Percentiles rank a stretch among this genome's conserved stretches.
These are phyloP conservation scores for Allygus modestus DNA, from an alignment of 2,888 invertebrate genomes.

Conservation along the genomic window DNA sequence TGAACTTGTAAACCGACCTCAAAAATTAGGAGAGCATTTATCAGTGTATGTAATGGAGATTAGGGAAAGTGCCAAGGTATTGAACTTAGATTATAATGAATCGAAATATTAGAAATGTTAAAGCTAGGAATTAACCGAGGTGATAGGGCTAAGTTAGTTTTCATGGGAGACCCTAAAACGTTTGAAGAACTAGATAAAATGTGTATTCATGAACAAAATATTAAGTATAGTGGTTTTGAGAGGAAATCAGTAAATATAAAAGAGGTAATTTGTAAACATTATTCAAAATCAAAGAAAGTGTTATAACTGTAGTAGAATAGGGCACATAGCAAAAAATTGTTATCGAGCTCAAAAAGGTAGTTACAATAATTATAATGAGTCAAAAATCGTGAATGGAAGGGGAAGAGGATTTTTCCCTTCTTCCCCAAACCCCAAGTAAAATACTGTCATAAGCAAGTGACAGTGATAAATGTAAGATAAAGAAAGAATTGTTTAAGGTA, in stretches of 20 bases:
- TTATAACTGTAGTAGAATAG: not conserved
- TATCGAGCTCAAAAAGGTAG: no score
- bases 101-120: not conserved
- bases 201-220: not conserved
- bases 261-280: not conserved
- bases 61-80: not conserved
- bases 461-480: no score
- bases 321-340: not conserved
- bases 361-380: no score
- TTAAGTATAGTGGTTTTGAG: not conserved
- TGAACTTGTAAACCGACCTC: no score
- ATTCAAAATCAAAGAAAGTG: not conserved
- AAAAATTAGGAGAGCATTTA: no score
- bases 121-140: not conserved
- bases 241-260: not conserved
- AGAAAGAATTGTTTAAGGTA: no score
- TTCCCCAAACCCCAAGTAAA: no score
- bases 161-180: not conserved
- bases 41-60: no score
- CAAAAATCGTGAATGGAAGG: no score
- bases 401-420: no score
- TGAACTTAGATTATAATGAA: not conserved
- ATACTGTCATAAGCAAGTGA: no score
- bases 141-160: not conserved
- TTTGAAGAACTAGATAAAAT: not conserved